A percentile compares a stretch with the other conserved stretches of the same genome.
These are phyloP conservation scores for Salmo trutta DNA, from an alignment of 2,797 vertebrate species.

Conservation along the genomic window DNA sequence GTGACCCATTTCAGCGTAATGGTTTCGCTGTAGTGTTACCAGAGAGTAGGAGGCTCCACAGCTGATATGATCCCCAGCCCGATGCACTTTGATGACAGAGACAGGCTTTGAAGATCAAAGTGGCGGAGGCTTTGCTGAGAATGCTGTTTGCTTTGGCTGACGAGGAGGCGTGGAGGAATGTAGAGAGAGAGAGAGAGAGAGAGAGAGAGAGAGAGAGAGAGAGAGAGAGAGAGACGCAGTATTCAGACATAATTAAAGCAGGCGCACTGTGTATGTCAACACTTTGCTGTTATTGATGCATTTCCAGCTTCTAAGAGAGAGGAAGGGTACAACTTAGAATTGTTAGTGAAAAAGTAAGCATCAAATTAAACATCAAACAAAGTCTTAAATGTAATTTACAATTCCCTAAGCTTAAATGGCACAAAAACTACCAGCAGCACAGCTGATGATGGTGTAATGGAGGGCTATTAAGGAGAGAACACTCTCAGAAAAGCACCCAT, in stretches of 20 bases:
- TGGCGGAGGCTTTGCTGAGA: slow-evolving; percentile 70
- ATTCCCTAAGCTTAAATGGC: not conserved
- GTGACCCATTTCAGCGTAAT: slow-evolving; percentile 57
- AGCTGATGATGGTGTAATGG: not conserved
- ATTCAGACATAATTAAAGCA: too few relatives aligned
- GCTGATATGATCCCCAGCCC: slow-evolving; percentile 68
- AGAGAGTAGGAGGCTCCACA: slow-evolving; percentile 46
- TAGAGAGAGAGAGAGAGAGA: slow-evolving; percentile 4
- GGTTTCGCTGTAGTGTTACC: slow-evolving; percentile 45
- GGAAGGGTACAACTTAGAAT: not conserved
- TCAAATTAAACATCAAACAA: not conserved
- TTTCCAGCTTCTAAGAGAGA: not conserved
- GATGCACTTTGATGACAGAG: slow-evolving; percentile 77
- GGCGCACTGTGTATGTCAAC: not conserved
- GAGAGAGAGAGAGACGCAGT: not conserved
- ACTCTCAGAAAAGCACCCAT: not conserved
- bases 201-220: too few relatives aligned
- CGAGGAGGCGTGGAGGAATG: slow-evolving; percentile 65
- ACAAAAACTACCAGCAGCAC: not conserved
- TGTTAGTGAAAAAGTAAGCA: not conserved
- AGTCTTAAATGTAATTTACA: not conserved
- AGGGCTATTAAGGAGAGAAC: not conserved
- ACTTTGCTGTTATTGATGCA: not conserved
- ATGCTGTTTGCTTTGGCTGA: slow-evolving; percentile 70
- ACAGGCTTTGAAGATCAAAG: slow-evolving; percentile 83